Conservation (phyloP, 1,140 invertebrate genomes). For the Asobara japonica region DNA sequence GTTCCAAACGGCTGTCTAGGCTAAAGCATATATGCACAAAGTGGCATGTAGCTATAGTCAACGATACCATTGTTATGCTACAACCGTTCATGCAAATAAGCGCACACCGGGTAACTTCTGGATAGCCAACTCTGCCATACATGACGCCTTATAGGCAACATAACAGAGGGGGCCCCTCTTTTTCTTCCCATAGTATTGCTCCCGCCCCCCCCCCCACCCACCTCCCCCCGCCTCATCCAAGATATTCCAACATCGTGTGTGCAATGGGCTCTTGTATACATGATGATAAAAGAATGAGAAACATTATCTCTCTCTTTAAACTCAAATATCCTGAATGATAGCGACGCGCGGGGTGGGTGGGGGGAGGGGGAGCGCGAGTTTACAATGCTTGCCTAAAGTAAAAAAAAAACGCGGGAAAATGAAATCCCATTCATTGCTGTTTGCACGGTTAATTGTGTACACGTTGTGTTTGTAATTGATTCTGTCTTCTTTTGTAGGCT, state of each 20-base stretch:
- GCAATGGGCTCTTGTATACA: slow-evolving; percentile 8
- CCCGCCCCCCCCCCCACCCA: slow-evolving; percentile 13
- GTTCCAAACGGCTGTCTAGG: slow-evolving; percentile 3
- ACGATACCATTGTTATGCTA: slow-evolving; percentile 48
- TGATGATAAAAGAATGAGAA: slow-evolving; percentile 6
- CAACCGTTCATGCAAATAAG: slow-evolving; percentile 48
- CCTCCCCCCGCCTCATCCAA: not conserved
- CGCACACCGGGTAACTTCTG: slow-evolving; percentile 13
- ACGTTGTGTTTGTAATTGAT: not conserved
- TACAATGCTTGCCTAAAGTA: not conserved
- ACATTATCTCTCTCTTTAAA: slow-evolving; percentile 17
- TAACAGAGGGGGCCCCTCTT: slow-evolving; percentile 20
- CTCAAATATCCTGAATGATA: slow-evolving; percentile 14
- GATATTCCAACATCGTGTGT: slow-evolving; percentile 13
- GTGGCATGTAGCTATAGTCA: slow-evolving; percentile 28
- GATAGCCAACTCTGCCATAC: slow-evolving; percentile 37
- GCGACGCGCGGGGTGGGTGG: too few species aligned
- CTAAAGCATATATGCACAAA: slow-evolving; percentile 11
- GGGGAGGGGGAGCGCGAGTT: not conserved
- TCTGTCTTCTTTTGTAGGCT: not conserved
- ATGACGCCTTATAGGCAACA: slow-evolving; percentile 41
- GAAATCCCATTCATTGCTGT: not conserved
- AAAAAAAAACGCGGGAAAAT: not conserved
- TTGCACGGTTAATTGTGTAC: not conserved
- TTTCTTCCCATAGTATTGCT: slow-evolving; percentile 14